Evolutionary conservation across 2,797 vertebrate genomes (phyloP).

Genomic region (Channallabes apus): DNA sequence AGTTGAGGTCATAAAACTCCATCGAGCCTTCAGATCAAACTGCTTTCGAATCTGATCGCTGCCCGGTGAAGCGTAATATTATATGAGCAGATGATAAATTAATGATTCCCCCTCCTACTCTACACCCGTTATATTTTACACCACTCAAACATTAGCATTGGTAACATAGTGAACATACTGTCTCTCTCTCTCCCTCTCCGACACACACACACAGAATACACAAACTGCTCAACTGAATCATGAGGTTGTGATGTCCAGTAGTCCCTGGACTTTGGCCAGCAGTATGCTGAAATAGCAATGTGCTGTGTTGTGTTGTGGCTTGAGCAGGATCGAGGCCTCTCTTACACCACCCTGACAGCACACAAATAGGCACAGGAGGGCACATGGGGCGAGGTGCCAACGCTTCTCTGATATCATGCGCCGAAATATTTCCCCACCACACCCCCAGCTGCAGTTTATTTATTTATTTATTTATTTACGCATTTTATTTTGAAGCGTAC

Average conservation of each 20-base stretch:
- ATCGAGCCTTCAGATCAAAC: neutral
- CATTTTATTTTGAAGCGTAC: neutral
- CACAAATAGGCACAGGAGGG: constrained; percentile 46
- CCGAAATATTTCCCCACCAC: constrained; percentile 34
- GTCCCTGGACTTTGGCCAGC: constrained; percentile 56
- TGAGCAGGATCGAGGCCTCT: constrained; percentile 21
- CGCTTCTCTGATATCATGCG: constrained; percentile 15
- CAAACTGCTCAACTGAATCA: constrained; percentile 54
- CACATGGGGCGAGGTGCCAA: constrained; percentile 26
- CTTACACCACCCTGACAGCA: constrained; percentile 51
- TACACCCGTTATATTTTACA: constrained; percentile 7
- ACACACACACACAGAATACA: constrained; percentile 16
- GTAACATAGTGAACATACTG: constrained; percentile 42
- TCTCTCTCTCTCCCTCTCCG: neutral
- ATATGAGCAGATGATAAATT: constrained; percentile 7
- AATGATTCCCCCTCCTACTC: neutral
- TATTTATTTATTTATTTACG: no score
- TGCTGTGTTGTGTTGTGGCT: constrained; percentile 35
- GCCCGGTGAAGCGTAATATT: neutral
- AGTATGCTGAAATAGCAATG: constrained; percentile 27
- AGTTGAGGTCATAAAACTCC: neutral
- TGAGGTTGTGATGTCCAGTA: constrained; percentile 59
- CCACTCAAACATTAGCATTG: constrained; percentile 37
- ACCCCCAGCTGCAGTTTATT: constrained; percentile 11
- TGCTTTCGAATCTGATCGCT: neutral